Base-by-base conservation (phyloP, 2,113 vertebrate genomes). In the Pogona vitticeps region DNA sequence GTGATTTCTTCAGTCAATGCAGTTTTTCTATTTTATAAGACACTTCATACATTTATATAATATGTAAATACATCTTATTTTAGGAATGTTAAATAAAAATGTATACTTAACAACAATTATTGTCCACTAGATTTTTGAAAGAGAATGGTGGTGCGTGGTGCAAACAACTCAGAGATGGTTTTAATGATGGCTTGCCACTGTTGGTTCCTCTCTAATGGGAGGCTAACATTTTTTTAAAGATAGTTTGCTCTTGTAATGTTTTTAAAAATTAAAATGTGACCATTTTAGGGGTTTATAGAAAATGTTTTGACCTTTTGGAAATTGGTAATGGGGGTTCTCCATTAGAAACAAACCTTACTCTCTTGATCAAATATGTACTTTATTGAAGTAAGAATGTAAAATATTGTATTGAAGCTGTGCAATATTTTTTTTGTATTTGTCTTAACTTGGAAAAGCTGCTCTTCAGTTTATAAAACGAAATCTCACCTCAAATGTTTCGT, bases 71-170 rank as follows among this genome's bases (percentile, higher is more conserved):
- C 96, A 97, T 94, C 97, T 96, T 97, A 93, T 97, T 98, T 98
- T 97, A 97, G 97, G 93, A 96, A 96, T 97, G 97, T 97, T 97
- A 96, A 97, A 99, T 98, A 99, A 99, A 98, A 97, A 96, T 96
- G 92, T 96, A 96, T 96, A 96, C 95, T 96, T 97, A 91, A 91
- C 91, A 92, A 85, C 93, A 88, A 91, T 94, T 94, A 93, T 90
- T 95, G 95, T 96, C 94, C 96, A 87, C 93, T 89, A 96, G 94
- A 94, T 97, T 97, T 96, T 95, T 95, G 90, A 95, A 42, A 90
- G 91, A 91, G 89, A 85, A 71, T 82, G 89, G 85, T 13, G 72
- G 91, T 94, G 77, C 88, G 76, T 73, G 84, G 75, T 73, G 78
- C 84, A 33, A 91, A 77, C 83, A 0, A 8, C 80, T 90, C 76